Base-by-base conservation (phyloP, 2,113 vertebrate species). In the Eublepharis macularius region DNA sequence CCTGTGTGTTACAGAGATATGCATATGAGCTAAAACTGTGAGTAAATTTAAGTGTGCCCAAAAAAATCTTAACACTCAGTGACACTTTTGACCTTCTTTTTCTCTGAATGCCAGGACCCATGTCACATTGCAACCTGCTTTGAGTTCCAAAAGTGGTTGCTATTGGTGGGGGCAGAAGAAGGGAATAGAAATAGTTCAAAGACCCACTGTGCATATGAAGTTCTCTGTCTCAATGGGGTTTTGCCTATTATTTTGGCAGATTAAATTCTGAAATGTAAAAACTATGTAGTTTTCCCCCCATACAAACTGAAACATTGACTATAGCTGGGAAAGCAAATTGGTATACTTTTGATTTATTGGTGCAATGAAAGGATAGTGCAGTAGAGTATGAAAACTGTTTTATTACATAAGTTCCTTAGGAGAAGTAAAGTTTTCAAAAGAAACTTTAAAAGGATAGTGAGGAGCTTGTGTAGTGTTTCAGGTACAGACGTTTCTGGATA, bases 291-390 rank as follows among this genome's bases (percentile, higher is more conserved):
- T 88, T 91, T 73, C 83, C 72, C 84, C 68, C 88, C 86, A 69
- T 1, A 81, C 54, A 90, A 76, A 69, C 45, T 79, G 69, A 84
- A 72, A 29, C 81, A 34, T 88, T 90, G 73, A 86, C 76, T 57
- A 86, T 68, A 85, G 29, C 60, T 85, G 86, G 88, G 86, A 57
- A 75, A 76, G 83, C 83, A 87, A 80, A 45, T 66, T 16, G 3
- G 19, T 34, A 12, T 47, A 39, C 43, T 78, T 60, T 79, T 54
- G 26, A 24, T 68, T 91, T 43, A 88, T 6, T 86, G 70, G 43
- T 32, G 85, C 73, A n/a, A 82, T 11, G 89, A 21, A 49, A 66
- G n/a, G 29, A 47, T 47, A 34, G 19, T 3, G 29, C 11, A 41
- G 21, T 12, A 78, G 24, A 32, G 65, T 60, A 7, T 60, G 21